Base-by-base conservation (phyloP, 92 coral and sea anemone species). In the Bergia sp. region DNA sequence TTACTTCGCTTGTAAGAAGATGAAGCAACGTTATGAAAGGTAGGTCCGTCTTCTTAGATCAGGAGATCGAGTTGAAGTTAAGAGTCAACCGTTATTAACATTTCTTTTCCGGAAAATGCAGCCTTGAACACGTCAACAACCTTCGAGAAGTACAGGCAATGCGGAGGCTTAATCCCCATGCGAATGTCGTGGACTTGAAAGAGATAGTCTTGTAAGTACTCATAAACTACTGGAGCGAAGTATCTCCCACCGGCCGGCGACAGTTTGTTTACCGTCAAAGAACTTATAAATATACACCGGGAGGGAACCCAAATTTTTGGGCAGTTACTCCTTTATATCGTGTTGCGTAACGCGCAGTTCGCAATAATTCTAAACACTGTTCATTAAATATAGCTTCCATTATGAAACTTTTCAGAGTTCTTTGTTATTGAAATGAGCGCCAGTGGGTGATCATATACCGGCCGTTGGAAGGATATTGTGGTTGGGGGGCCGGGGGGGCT, bases 21-120 rank as follows among this genome's bases (percentile, higher is more conserved):
- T 97, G 97, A 97, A 97, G 74, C 99, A 95, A 38, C 95, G 95
- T 50, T 97, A 97, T 66, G 99, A 97, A 61, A 97, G 97, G 99
- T 97, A 72, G 44, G 86, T 38, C 29, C 29, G 29, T 29, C 29
- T 29, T 29, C 29, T 29, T 29, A 29, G 29, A 29, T 29, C 29
- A 29, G 29, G 29, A 29, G 29, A 29, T 29, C 23, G 3, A 15
- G 3, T 61, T 53, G 58, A 53, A 8, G 12, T 10, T 11, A 12
- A 10, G 29, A 61, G 69, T 61, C 69, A 18, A 7, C 44, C 29
- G 88, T 41, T 84, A 79, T 7, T 13, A 38, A 76, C 49, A 38
- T 76, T 39, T 10, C 0, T 39, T 76, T 76, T 80, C n/a, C 43
- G 18, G 13, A 79, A 79, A 80, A 55, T 40, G 44, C 49, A 97